Base-by-base conservation (phyloP, 2,888 invertebrate genomes). In the Pilophorus perplexus region DNA sequence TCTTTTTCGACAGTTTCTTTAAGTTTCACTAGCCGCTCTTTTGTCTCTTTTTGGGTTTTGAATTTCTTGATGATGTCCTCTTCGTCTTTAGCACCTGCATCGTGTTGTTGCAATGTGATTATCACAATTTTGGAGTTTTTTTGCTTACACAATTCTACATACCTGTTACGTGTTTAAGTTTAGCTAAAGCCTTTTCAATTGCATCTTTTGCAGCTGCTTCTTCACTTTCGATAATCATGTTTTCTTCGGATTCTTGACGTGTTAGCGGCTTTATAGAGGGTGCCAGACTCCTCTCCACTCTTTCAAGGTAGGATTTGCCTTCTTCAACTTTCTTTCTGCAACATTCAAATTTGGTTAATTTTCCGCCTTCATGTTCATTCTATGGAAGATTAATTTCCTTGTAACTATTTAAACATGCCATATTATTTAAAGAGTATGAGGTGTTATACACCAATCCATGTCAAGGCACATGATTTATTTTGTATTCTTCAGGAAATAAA, bases 121-220 rank as follows among this genome's bases (percentile, higher is more conserved):
- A 14, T 44, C n/a, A n/a, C 6, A 33, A 33, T 33, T 33, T 33
- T 33, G 33, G 33, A 33, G 33, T 33, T 8, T 12, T 33, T 8
- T 8, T 12, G 33, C 12, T 12, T 33, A 12, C 33, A 33, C 6
- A 8, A 12, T 33, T 33, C 33, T 16, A 6, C 28, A 68, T 74
- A 83, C 87, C 88, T 16, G 90, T 90, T 0, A 87, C 84, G 75
- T 85, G 84, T 82, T 89, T 89, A 0, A 91, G 79, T 71, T 84
- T 84, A 70, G 86, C 85, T 74, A 91, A 89, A 20, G 84, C 79
- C 10, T 84, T 82, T 69, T 88, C 86, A 79, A 79, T 73, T 3
- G 67, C 68, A 16, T 72, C 71, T 50, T 69, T 71, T 6, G 67
- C 69, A 12, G 65, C 48, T 18, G 64, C 66, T 55, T 72, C 72